Evolutionary conservation across 2,797 vertebrate genomes (phyloP).

Genomic region (Poeciliopsis paucimaculata): DNA sequence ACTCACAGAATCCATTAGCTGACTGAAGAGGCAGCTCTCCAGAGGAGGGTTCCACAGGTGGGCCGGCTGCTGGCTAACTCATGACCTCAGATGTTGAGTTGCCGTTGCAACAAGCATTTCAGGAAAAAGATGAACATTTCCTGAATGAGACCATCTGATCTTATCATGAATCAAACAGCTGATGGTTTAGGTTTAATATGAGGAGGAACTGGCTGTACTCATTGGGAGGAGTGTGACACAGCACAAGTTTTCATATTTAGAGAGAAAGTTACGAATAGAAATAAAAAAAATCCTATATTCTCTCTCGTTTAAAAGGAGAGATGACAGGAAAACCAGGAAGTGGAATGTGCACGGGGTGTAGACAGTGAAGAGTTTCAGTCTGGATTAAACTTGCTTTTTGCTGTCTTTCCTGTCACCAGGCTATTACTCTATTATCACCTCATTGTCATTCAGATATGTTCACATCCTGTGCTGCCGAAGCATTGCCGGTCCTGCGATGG

Average conservation of each 20-base stretch:
- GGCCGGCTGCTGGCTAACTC: not conserved
- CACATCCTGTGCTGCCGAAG: not conserved
- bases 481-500: not conserved
- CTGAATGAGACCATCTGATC: constrained; percentile 24
- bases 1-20: constrained; percentile 46
- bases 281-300: not conserved
- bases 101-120: constrained; percentile 27
- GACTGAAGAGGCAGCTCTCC: constrained; percentile 37
- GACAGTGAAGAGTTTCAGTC: not conserved
- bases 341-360: not conserved
- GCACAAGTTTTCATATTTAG: not conserved
- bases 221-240: not conserved
- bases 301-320: not conserved
- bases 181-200: not conserved
- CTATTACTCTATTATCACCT: not conserved
- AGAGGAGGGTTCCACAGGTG: constrained; percentile 42
- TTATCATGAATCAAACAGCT: not conserved
- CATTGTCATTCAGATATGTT: not conserved
- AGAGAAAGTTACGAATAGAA: not conserved
- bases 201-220: not conserved
- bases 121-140: constrained; percentile 24
- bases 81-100: not conserved
- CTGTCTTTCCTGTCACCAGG: not conserved
- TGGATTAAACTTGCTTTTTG: not conserved
- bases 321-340: not conserved